Evolutionary conservation across 1,140 invertebrate genomes (phyloP).

Genomic region (Heterodera schachtii): DNA sequence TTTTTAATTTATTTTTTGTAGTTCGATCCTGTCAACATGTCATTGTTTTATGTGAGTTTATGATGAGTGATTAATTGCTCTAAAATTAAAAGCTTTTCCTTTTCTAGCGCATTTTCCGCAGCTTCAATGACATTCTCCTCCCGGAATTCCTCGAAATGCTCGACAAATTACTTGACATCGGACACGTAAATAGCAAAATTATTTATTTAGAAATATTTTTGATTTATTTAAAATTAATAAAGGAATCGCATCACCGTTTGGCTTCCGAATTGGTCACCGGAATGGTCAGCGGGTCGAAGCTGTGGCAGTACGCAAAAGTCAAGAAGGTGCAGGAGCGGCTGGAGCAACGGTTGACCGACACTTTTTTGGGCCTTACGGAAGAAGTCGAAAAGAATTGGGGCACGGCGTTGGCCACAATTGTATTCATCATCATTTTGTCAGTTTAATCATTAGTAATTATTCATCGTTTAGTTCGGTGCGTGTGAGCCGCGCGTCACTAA

Average conservation of each 20-base stretch:
- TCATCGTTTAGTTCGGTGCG: conserved; percentile 45
- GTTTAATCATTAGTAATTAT: background rate
- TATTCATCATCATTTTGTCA: conserved; percentile 32
- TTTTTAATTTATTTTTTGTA: background rate
- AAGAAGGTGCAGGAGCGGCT: conserved; percentile 66
- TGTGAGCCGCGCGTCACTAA: conserved; percentile 48
- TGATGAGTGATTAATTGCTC: background rate
- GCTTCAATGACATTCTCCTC: conserved; percentile 75
- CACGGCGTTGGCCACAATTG: conserved; percentile 72
- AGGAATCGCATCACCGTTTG: conserved; percentile 80
- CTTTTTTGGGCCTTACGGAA: conserved; percentile 60
- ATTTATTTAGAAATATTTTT: too few species aligned
- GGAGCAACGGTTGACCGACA: conserved; percentile 61
- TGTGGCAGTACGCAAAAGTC: conserved; percentile 77
- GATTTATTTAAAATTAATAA: conserved; percentile 40
- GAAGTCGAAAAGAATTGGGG: conserved; percentile 79
- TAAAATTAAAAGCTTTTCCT: conserved; percentile 48
- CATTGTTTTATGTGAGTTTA: conserved; percentile 1
- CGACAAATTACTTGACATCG: conserved; percentile 73
- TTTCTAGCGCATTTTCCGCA: conserved; percentile 77
- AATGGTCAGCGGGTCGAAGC: conserved; percentile 78
- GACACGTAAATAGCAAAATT: conserved; percentile 63
- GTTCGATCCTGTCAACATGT: conserved; percentile 19
- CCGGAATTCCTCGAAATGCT: conserved; percentile 74
- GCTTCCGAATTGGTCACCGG: conserved; percentile 81